These are phyloP conservation scores for Melitaea athalia DNA, from an alignment of 2,888 invertebrate species.

Conservation along the genomic window DNA sequence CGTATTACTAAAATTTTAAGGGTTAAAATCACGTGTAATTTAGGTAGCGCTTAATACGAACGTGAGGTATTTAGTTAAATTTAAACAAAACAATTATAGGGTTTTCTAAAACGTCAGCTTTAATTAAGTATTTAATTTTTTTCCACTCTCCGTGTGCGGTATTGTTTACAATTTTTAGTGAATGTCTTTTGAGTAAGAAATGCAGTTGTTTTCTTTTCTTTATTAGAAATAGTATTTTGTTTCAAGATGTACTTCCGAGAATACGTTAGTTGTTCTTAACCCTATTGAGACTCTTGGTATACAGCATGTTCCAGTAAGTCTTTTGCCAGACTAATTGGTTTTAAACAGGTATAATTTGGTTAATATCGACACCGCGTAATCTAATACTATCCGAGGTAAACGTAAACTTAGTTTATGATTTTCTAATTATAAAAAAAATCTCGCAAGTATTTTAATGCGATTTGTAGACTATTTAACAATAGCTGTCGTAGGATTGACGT, in stretches of 20 bases:
- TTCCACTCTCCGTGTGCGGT: slow-evolving; percentile 14
- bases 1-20: not conserved
- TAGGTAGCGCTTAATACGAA: not conserved
- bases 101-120: slow-evolving; percentile 8
- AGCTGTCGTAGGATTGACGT: not conserved
- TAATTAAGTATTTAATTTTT: slow-evolving; percentile 8
- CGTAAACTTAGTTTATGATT: too few relatives aligned
- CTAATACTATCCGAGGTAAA: too few relatives aligned
- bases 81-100: slow-evolving; percentile 9
- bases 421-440: too few relatives aligned
- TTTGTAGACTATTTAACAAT: not conserved
- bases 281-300: too few relatives aligned
- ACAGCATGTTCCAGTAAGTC: too few relatives aligned
- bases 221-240: too few relatives aligned
- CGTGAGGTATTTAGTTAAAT: not conserved
- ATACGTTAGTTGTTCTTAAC: too few relatives aligned
- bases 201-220: not conserved
- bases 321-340: too few relatives aligned
- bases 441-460: too few relatives aligned
- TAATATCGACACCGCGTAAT: too few relatives aligned
- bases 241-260: too few relatives aligned
- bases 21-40: not conserved
- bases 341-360: too few relatives aligned
- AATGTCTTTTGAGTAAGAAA: not conserved
- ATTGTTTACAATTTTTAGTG: not conserved